Evolutionary conservation across 64 coral and sea anemone genomes (phyloP).

Genomic region (Porites lutea): DNA sequence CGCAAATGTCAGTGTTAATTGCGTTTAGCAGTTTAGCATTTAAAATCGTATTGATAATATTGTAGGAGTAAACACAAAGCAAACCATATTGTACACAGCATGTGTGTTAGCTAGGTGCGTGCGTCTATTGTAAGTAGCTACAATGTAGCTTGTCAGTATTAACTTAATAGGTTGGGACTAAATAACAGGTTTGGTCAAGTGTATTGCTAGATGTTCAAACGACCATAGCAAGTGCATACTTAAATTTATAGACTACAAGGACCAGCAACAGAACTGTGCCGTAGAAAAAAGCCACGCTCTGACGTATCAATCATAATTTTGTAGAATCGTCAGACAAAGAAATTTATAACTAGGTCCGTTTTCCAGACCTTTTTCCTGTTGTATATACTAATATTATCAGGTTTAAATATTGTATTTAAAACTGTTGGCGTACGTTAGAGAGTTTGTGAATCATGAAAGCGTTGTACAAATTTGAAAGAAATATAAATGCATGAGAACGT

Average conservation of each 20-base stretch:
- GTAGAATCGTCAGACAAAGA: neutral
- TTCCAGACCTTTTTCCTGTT: neutral
- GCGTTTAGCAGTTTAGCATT: neutral
- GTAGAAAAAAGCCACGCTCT: neutral
- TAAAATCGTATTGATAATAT: neutral
- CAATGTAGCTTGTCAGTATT: slow-evolving; percentile 2
- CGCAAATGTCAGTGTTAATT: neutral
- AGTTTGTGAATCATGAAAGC: slow-evolving; percentile 27
- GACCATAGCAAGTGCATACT: too few relatives aligned
- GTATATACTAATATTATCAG: slow-evolving; percentile 9
- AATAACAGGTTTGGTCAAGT: too few relatives aligned
- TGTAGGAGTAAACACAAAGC: neutral
- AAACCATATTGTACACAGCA: neutral
- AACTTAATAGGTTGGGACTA: neutral
- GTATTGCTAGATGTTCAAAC: too few relatives aligned
- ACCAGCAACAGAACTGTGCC: neutral
- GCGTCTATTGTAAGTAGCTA: neutral
- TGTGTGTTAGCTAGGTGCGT: too few relatives aligned
- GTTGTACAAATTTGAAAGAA: slow-evolving; percentile 38
- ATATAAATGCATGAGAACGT: neutral
- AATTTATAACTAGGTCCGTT: neutral
- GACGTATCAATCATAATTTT: too few relatives aligned
- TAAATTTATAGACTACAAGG: neutral
- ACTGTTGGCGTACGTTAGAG: slow-evolving; percentile 21
- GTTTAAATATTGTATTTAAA: slow-evolving; percentile 34